Evolutionary conservation across 2,113 vertebrate genomes (phyloP).

Genomic region (Tragelaphus scriptus): DNA sequence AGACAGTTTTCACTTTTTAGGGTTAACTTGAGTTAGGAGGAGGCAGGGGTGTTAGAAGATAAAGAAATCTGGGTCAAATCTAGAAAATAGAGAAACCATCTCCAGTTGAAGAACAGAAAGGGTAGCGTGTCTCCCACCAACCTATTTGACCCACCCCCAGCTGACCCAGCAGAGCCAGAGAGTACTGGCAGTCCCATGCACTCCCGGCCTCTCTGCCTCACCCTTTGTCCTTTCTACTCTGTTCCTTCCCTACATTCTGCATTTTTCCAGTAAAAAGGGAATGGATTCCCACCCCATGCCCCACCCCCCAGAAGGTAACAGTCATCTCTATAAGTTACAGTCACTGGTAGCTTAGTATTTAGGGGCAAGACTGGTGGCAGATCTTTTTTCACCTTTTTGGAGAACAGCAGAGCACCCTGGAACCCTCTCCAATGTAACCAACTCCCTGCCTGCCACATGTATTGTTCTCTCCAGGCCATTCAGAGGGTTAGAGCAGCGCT

Average conservation of each 20-base stretch:
- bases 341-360: neutral
- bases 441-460: neutral
- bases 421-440: neutral
- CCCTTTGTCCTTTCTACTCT: neutral
- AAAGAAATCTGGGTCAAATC: conserved; percentile 4
- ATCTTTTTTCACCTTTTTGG: neutral
- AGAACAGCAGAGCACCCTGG: neutral
- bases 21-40: conserved; percentile 11
- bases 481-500: neutral
- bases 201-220: neutral
- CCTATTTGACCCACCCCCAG: neutral
- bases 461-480: neutral
- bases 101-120: neutral
- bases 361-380: neutral
- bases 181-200: neutral
- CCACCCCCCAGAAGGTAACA: neutral
- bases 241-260: neutral
- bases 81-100: neutral
- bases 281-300: neutral
- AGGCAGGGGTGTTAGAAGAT: neutral
- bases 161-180: neutral
- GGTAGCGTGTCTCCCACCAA: neutral
- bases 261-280: neutral
- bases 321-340: neutral
- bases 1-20: neutral